These are phyloP conservation scores for Calycopis cecrops DNA, from an alignment of 1,140 invertebrate genomes.

Conservation along the genomic window DNA sequence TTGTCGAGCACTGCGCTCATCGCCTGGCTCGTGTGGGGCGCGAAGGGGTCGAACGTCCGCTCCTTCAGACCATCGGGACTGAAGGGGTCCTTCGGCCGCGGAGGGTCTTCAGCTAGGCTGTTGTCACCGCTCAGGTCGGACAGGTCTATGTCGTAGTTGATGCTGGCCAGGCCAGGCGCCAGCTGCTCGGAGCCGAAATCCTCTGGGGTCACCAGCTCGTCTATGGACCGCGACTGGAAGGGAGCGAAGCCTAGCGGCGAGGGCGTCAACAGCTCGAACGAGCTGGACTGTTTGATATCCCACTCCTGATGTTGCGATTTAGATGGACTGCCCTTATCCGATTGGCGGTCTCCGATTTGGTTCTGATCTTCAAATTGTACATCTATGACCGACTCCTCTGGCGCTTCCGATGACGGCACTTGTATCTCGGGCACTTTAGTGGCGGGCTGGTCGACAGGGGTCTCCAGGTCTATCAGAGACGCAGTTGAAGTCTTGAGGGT, in stretches of 20 bases:
- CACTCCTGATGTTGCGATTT: constrained; percentile 48
- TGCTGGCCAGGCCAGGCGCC: constrained; percentile 77
- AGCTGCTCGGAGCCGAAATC: constrained; percentile 71
- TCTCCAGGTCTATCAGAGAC: constrained; percentile 44
- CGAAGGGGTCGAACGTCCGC: constrained; percentile 43
- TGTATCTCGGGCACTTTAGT: constrained; percentile 19
- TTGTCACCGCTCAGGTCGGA: constrained; percentile 83
- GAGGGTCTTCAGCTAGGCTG: constrained; percentile 78
- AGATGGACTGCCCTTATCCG: constrained; percentile 27
- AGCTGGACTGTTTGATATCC: constrained; percentile 54
- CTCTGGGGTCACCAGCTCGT: constrained; percentile 77
- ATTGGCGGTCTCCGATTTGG: neutral
- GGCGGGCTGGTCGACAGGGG: constrained; percentile 9
- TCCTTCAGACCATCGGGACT: constrained; percentile 48
- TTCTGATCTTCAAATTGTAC: neutral
- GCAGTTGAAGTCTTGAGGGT: constrained; percentile 28
- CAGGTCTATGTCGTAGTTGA: constrained; percentile 84
- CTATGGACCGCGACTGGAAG: constrained; percentile 75
- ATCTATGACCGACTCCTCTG: constrained; percentile 1
- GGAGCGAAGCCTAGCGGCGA: constrained; percentile 70
- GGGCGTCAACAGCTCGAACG: constrained; percentile 72
- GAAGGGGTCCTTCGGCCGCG: constrained; percentile 52
- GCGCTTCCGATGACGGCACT: constrained; percentile 19
- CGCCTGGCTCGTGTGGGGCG: constrained; percentile 30
- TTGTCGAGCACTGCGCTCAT: constrained; percentile 37